Evolutionary conservation across 2,113 vertebrate genomes (phyloP).

Genomic region (Colinus virginianus): DNA sequence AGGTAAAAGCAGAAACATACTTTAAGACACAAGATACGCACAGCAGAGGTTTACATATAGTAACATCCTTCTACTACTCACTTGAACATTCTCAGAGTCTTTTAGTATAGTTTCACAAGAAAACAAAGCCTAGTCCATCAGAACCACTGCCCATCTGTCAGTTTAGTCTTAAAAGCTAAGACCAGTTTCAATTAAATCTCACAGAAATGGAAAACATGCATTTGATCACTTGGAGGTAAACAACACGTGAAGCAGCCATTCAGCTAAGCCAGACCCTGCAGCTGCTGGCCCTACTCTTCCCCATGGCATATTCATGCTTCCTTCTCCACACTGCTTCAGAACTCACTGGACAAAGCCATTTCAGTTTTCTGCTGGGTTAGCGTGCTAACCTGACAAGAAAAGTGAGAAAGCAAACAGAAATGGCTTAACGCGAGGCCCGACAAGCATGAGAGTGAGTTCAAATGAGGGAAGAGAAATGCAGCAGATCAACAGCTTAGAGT

Average conservation of each 20-base stretch:
- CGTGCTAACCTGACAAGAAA: neutral
- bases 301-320: neutral
- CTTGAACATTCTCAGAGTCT: neutral
- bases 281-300: neutral
- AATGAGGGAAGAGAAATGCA: slow-evolving; percentile 5
- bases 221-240: neutral
- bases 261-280: neutral
- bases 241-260: neutral
- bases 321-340: neutral
- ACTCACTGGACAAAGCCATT: neutral
- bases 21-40: rapidly evolving
- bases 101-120: neutral
- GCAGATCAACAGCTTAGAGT: neutral
- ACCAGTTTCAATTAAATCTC: neutral
- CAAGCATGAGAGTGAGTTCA: neutral
- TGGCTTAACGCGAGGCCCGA: neutral
- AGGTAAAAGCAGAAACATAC: neutral
- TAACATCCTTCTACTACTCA: neutral
- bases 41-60: neutral
- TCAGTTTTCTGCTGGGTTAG: neutral
- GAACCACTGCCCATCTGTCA: neutral
- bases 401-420: slow-evolving; percentile 23
- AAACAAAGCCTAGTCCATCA: neutral
- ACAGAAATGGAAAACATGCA: neutral
- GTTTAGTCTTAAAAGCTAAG: neutral